These are phyloP conservation scores for Nasonia giraulti DNA, from an alignment of 1,140 invertebrate genomes.

Conservation along the genomic window DNA sequence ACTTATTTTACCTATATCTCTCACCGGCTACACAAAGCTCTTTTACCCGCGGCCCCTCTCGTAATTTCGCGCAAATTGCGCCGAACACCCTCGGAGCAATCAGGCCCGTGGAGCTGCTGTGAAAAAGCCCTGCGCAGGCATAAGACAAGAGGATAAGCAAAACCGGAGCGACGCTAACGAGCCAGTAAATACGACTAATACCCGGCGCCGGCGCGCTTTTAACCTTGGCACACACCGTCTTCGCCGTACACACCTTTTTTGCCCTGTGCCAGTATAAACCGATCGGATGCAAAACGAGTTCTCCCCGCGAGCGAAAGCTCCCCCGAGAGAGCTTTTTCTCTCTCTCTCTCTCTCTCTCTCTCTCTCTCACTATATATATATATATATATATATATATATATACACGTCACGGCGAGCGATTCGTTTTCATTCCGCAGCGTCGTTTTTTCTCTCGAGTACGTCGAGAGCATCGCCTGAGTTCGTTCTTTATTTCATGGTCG, in stretches of 20 bases:
- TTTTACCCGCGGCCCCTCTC: background rate
- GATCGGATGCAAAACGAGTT: constrained; percentile 27
- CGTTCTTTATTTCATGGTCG: background rate
- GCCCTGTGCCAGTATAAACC: background rate
- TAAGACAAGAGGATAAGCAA: background rate
- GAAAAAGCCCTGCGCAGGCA: background rate
- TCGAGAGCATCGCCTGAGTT: background rate
- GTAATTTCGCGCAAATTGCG: constrained; percentile 4
- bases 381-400: no score
- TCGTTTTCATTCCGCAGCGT: background rate
- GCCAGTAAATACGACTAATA: constrained; percentile 40
- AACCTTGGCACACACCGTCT: constrained; percentile 15
- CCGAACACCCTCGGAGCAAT: background rate
- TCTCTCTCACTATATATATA: no score
- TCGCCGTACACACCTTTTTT: background rate
- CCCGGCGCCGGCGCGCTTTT: background rate
- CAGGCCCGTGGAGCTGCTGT: background rate
- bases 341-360: no score
- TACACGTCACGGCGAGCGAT: background rate
- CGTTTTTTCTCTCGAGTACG: no score
- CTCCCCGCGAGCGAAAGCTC: background rate
- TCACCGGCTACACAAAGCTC: background rate
- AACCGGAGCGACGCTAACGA: constrained; percentile 30
- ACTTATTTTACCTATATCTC: background rate
- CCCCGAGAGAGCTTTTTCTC: background rate